Evolutionary conservation across 1,140 invertebrate genomes (phyloP).

Genomic region (Oedothorax gibbosus): DNA sequence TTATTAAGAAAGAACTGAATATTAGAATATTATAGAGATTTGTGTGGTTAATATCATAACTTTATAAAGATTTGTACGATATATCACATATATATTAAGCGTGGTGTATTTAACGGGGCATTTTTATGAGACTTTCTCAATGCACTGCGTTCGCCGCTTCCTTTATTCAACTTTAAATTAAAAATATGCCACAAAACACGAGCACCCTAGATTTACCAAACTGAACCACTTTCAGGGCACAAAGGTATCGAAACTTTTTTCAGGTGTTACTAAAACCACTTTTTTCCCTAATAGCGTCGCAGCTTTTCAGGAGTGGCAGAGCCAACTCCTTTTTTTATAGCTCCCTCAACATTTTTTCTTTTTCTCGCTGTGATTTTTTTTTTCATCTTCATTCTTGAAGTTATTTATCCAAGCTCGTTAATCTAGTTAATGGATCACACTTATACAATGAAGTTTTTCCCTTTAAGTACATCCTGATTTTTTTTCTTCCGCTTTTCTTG

Average conservation of each 20-base stretch:
- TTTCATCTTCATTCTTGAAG: constrained; percentile 16
- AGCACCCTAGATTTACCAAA: constrained; percentile 48
- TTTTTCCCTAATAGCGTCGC: neutral
- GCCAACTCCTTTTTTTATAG: too few relatives aligned
- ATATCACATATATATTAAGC: too few relatives aligned
- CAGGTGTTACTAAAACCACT: constrained; percentile 45
- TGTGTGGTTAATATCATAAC: too few relatives aligned
- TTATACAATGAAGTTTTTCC: constrained; percentile 57
- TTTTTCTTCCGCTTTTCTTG: neutral
- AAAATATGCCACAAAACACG: constrained; percentile 50
- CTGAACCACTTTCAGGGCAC: neutral
- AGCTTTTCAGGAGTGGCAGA: too few relatives aligned
- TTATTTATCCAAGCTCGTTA: constrained; percentile 57
- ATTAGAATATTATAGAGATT: too few relatives aligned
- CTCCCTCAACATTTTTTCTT: neutral
- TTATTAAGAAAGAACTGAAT: too few relatives aligned
- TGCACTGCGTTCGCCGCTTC: too few relatives aligned
- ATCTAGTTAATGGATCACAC: constrained; percentile 58
- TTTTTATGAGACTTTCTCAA: too few relatives aligned
- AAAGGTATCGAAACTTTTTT: constrained; percentile 25
- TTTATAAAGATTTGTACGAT: too few relatives aligned
- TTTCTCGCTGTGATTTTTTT: neutral
- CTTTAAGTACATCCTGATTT: constrained; percentile 39
- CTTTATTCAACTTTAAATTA: neutral
- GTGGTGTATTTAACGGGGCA: too few relatives aligned